Evolutionary conservation across 2,797 vertebrate species (phyloP), one percentile per base, ranked within the genome.

Genomic region (Sebastiscus albofasciatus): DNA sequence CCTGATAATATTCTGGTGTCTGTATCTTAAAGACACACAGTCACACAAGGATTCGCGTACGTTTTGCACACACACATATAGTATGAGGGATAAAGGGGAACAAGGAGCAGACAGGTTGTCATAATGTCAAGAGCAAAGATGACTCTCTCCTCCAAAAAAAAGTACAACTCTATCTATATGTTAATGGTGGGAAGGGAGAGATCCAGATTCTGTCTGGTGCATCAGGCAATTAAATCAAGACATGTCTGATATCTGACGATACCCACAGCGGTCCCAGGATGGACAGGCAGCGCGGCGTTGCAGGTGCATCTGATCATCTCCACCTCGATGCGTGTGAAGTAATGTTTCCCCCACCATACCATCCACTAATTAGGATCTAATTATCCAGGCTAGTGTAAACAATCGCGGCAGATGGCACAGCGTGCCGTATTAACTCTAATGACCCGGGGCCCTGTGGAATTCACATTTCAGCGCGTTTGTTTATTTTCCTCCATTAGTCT

Each of bases 341-440:
- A 95, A 93, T 83, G 92, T 94, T 94, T 92, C 88, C 92, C 88
- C 81, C 87, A 88, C 93, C 93, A 94, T 95, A 96, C 96, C 96
- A 95, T 96, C 95, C 93, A 95, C 96, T 99, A 97, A 99, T 98
- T 98, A 98, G 97, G 94, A 96, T 96, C 96, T 97, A 97, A 99
- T 98, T 97, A 98, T 97, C 96, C 93, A 95, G 94, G 91, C 96
- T 95, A 97, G 97, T 96, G 96, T 97, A 98, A 98, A 98, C 96
- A 98, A 97, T 97, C 95, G 90, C 95, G 95, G 95, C 98, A 99
- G 98, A 98, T 98, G 97, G 97, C 95, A 93, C 94, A 96, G 96
- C 74, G 84, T 83, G 87, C 92, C 14, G 95, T 96, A 96, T 97
- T 96, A 96, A 95, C 96, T 86, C 91, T 96, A 97, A 97, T 96